Conservation (phyloP, 2,797 vertebrate species). For the Scyliorhinus canicula region DNA sequence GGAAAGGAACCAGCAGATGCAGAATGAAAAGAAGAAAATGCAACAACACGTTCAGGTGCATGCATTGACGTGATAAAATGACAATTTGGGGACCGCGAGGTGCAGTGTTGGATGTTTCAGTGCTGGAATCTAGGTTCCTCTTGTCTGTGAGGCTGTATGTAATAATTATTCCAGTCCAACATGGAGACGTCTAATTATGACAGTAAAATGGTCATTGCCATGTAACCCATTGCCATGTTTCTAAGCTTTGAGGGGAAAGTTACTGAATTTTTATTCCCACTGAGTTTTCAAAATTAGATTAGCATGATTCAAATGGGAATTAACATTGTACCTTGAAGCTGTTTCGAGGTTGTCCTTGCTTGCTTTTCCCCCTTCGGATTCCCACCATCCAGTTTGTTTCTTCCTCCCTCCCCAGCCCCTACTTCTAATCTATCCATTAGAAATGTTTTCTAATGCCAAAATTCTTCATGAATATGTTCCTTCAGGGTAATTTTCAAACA, state of each 20-base stretch:
- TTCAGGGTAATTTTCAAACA: background rate
- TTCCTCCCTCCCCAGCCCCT: background rate
- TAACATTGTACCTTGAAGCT: background rate
- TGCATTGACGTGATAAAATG: background rate
- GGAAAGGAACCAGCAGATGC: constrained; percentile 83
- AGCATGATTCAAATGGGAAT: background rate
- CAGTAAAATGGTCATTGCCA: background rate
- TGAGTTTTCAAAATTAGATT: background rate
- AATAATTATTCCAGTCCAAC: background rate
- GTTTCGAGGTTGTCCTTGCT: background rate
- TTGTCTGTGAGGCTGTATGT: background rate
- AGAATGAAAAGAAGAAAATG: constrained; percentile 97
- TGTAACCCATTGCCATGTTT: background rate
- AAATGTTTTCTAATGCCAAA: background rate
- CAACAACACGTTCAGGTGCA: constrained; percentile 85
- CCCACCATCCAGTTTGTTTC: background rate
- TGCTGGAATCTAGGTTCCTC: background rate
- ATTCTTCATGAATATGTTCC: background rate
- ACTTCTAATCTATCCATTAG: background rate
- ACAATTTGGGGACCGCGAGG: too few relatives aligned
- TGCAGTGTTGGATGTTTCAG: background rate
- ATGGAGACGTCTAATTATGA: background rate
- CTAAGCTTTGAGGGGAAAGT: background rate
- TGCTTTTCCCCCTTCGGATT: too few relatives aligned
- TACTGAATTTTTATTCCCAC: background rate